A percentile compares a stretch with the other conserved stretches of the same genome.
Evolutionary conservation across 2,113 vertebrate genomes (phyloP).

Genomic region (Nannobrachium achirus): DNA sequence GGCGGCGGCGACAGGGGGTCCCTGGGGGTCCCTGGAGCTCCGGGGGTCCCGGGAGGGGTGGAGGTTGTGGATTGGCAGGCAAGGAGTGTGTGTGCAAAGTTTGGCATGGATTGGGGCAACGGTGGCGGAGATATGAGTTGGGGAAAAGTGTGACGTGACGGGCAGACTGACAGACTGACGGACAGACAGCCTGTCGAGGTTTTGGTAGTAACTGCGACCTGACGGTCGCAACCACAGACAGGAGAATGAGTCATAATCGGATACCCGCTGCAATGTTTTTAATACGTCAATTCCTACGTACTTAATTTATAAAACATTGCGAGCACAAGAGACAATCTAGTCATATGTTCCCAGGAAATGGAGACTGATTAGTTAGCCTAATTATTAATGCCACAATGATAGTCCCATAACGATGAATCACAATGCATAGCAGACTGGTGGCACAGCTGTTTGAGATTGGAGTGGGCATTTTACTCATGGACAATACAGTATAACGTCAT

Average conservation of each 20-base stretch:
- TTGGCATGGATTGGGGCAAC: too few species aligned
- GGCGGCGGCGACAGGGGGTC: too few species aligned
- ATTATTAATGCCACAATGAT: neutral
- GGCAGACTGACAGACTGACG: too few species aligned
- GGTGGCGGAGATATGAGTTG: too few species aligned
- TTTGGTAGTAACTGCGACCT: too few species aligned
- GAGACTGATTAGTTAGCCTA: neutral
- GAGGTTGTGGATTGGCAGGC: too few species aligned
- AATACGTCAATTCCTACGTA: neutral
- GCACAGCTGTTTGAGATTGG: neutral
- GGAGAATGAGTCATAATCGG: slow-evolving; percentile 30
- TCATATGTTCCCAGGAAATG: slow-evolving; percentile 11
- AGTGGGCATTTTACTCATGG: neutral
- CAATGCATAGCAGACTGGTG: neutral
- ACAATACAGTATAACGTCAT: slow-evolving; percentile 1
- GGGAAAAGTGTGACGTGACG: too few species aligned
- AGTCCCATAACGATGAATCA: slow-evolving; percentile 20
- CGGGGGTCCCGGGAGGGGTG: too few species aligned
- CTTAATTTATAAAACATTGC: slow-evolving; percentile 4
- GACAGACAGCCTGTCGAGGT: too few species aligned
- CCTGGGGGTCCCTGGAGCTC: too few species aligned
- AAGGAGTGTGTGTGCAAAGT: too few species aligned
- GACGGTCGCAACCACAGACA: too few species aligned
- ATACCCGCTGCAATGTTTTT: slow-evolving; percentile 6
- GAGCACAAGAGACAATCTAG: neutral